Conservation (phyloP, 2,797 vertebrate genomes). For the Sebastes aleutianus region DNA sequence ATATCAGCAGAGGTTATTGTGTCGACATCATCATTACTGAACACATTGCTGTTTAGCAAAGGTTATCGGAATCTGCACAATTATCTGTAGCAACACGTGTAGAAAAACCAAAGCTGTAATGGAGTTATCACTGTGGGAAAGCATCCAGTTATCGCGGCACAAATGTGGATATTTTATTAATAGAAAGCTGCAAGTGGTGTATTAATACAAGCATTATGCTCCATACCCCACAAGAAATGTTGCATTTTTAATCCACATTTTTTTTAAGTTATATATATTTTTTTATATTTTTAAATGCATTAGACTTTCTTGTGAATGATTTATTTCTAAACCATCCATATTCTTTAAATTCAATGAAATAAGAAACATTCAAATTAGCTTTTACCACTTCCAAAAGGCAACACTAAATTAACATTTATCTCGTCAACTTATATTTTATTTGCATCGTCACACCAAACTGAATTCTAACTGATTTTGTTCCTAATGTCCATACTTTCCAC, state of each 20-base stretch:
- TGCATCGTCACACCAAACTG: neutral
- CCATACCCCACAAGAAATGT: neutral
- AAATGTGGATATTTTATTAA: neutral
- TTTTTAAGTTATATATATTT: neutral
- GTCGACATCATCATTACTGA: constrained; percentile 80
- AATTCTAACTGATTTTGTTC: neutral
- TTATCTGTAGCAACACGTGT: constrained; percentile 63
- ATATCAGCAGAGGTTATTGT: constrained; percentile 78
- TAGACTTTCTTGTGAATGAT: neutral
- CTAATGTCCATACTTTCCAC: neutral
- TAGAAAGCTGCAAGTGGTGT: neutral
- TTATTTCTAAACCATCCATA: neutral
- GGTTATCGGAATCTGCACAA: constrained; percentile 66
- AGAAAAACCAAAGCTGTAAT: constrained; percentile 17
- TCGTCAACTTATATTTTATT: neutral
- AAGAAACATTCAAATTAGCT: neutral
- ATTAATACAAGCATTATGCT: neutral
- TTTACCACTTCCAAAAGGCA: neutral
- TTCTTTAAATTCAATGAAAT: neutral
- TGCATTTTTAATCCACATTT: neutral
- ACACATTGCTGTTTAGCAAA: constrained; percentile 76
- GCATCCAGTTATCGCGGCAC: neutral
- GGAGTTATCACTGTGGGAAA: constrained; percentile 13
- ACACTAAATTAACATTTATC: neutral
- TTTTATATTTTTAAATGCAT: neutral